These are phyloP conservation scores for Drosophila birchii DNA, from an alignment of 2,888 invertebrate species.

Conservation along the genomic window DNA sequence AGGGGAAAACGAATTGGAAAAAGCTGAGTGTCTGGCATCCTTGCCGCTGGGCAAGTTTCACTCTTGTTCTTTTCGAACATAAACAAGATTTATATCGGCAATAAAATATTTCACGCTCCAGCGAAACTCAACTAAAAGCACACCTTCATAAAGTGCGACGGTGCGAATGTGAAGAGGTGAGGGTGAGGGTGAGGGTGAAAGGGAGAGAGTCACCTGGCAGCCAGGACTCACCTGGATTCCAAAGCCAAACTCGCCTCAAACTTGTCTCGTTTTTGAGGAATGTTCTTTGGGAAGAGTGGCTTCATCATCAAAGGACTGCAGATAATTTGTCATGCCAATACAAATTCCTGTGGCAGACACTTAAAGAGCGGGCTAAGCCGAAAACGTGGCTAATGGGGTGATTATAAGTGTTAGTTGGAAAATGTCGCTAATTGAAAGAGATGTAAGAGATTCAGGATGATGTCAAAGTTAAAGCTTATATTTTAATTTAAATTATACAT, in stretches of 20 bases:
- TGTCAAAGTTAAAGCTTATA: background rate
- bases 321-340: conserved; percentile 48
- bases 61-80: conserved; percentile 48
- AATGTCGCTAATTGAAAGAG: conserved; percentile 13
- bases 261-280: conserved; percentile 37
- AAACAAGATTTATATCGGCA: conserved; percentile 77
- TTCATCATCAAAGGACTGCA: conserved; percentile 42
- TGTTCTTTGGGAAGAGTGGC: conserved; percentile 29
- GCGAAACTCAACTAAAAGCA: conserved; percentile 56
- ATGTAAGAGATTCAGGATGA: background rate
- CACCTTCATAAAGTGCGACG: conserved; percentile 34
- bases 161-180: background rate
- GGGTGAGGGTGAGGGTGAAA: background rate
- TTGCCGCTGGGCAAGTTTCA: conserved; percentile 34
- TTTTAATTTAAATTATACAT: background rate
- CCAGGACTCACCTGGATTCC: conserved; percentile 1
- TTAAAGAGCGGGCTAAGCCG: conserved; percentile 3
- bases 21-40: conserved; percentile 21
- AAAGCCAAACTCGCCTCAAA: conserved; percentile 1
- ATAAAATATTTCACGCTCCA: conserved; percentile 75
- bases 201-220: conserved; percentile 11
- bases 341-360: conserved; percentile 27
- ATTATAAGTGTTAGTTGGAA: conserved; percentile 1
- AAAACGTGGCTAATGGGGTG: conserved; percentile 21
- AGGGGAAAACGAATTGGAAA: background rate